Conservation (phyloP, 2,113 vertebrate species). For the Struthio camelus region DNA sequence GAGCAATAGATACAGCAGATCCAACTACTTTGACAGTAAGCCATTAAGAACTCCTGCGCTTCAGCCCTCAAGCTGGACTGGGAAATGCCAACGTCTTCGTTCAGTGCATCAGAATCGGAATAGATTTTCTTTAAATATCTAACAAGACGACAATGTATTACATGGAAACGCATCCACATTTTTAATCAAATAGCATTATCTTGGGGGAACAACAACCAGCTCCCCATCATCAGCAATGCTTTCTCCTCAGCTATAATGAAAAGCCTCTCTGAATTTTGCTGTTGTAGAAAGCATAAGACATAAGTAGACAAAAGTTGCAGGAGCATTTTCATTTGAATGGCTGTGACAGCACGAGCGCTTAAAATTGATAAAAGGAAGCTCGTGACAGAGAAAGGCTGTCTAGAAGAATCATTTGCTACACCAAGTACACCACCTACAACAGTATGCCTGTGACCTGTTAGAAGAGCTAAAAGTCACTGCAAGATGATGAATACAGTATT, state of each 20-base stretch:
- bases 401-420: neutral
- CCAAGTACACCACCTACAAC: neutral
- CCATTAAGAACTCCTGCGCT: conserved; percentile 5
- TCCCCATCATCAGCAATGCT: neutral
- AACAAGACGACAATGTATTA: neutral
- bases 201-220: neutral
- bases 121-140: neutral
- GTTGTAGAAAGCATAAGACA: neutral
- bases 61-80: neutral
- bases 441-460: neutral
- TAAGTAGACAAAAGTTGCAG: neutral
- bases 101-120: neutral
- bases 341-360: neutral
- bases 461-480: neutral
- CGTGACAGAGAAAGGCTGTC: neutral
- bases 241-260: neutral
- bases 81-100: conserved; percentile 29
- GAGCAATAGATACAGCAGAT: neutral
- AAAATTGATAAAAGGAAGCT: neutral
- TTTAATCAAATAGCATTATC: conserved; percentile 2
- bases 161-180: conserved; percentile 7
- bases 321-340: neutral
- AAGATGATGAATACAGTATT: neutral
- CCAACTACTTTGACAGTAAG: neutral
- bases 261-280: neutral